Conservation (phyloP, 23 tunicate species). For the Trididemnum miniatum region DNA sequence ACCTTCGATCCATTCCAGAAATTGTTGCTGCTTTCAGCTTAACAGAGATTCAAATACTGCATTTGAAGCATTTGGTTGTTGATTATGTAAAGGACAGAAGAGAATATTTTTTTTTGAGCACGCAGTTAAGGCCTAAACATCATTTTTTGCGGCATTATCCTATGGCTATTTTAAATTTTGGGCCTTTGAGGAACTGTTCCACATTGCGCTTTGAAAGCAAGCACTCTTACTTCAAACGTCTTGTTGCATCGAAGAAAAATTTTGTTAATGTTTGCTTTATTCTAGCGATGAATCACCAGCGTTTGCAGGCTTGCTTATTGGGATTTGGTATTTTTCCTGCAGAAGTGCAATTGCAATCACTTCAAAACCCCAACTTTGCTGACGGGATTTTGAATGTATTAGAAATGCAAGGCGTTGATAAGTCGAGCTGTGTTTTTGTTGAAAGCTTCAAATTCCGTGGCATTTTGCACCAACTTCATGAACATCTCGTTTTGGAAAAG, state of each 20-base stretch:
- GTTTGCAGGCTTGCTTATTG: neutral
- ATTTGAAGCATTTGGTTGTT: neutral
- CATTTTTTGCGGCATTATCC: slow-evolving; percentile 30
- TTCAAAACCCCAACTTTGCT: too few relatives aligned
- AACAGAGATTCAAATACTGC: neutral
- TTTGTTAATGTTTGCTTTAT: neutral
- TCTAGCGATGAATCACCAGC: neutral
- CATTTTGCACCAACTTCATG: too few relatives aligned
- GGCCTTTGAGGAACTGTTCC: neutral
- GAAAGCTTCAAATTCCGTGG: too few relatives aligned
- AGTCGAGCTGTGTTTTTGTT: too few relatives aligned
- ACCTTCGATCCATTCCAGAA: neutral
- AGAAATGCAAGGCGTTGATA: too few relatives aligned
- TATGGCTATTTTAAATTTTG: slow-evolving; percentile 23
- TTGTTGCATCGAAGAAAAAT: neutral
- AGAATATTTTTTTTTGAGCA: neutral
- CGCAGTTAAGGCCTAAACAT: slow-evolving; percentile 31
- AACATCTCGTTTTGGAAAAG: too few relatives aligned
- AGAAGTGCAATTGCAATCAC: too few relatives aligned
- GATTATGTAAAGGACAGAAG: neutral
- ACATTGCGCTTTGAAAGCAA: slow-evolving; percentile 32
- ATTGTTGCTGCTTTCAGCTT: neutral
- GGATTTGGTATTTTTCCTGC: too few relatives aligned
- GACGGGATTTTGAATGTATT: too few relatives aligned
- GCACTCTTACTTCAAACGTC: too few relatives aligned